phyloP scores from a whole-genome alignment of 1,140 invertebrate genomes.

The Homarus americanus region DNA sequence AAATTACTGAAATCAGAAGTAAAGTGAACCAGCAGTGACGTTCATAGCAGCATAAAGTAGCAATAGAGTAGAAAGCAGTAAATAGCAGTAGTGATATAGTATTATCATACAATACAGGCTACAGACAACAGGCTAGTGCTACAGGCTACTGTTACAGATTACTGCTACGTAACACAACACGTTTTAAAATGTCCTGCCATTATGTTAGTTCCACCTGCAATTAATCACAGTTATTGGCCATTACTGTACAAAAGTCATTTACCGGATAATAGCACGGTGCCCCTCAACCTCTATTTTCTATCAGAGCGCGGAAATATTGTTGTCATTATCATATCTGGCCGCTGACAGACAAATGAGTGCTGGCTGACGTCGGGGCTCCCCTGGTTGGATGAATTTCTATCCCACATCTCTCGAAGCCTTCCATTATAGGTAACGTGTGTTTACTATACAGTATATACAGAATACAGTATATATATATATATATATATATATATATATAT shows the following conservation, averaged over 20 bases:
- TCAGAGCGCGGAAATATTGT: background rate
- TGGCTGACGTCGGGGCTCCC: background rate
- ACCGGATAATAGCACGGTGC: background rate
- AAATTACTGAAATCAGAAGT: no score
- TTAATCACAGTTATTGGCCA: background rate
- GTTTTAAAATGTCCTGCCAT: background rate
- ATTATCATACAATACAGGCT: no score
- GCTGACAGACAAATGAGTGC: background rate
- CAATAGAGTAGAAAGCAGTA: no score
- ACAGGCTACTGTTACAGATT: no score
- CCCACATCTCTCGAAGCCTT: background rate
- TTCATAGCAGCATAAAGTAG: no score
- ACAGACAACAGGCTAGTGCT: no score
- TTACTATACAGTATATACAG: background rate
- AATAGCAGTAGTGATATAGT: no score
- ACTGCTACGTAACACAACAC: background rate
- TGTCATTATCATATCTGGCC: background rate
- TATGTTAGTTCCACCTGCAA: background rate
- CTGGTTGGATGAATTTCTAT: background rate
- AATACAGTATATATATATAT: background rate
- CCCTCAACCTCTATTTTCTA: background rate
- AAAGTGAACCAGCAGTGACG: no score
- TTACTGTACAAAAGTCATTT: conserved; percentile 1
- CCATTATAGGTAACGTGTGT: background rate
- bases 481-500: background rate